Base-by-base conservation (phyloP, 2,888 invertebrate species). In the Brenthis ino region DNA sequence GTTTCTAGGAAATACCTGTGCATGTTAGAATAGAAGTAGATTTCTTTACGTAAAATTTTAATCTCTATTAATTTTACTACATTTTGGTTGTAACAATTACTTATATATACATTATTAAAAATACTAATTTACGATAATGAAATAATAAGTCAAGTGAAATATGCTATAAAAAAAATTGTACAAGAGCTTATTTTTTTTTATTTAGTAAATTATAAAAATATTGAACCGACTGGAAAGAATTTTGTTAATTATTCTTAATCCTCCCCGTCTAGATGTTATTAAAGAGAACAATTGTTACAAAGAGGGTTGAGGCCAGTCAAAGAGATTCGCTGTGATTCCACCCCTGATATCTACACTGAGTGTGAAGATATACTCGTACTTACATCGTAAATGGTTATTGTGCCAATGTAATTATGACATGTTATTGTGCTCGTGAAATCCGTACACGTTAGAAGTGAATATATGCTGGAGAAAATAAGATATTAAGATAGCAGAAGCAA, bases 201-300 rank as follows among this genome's bases (percentile, higher is more conserved):
- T 37, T 37, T 37, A 37, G 1, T 37, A 6, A 47, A 8, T 20
- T 48, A 48, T 5, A 47, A 48, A 58, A 24, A 58, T 14, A 48
- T 58, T 47, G 20, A 24, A 24, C 16, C 24, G 24, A 48, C 24
- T 48, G 24, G 14, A 48, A 48, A 14, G 24, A 24, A 58, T 58
- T 58, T 58, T 58, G 48, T 58, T 48, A 58, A 58, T 58, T 58
- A 58, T 48, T 58, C 58, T 58, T 48, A 58, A 58, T 48, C 58
- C 47, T 58, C 58, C 47, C 48, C 58, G 47, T 47, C 48, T 48
- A 58, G 24, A 58, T 28, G 58, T 58, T 60, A 60, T 60, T 60
- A 60, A 60, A 50, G 28, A 48, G 14, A n/a, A 50, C 58, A 48
- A 11, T 60, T 60, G 47, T 60, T 58, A 58, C 58, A 60, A 48